Base-by-base conservation (phyloP, 30 jellyfish, hydroid and myxozoan species). In the Catostylus mosaicus region DNA sequence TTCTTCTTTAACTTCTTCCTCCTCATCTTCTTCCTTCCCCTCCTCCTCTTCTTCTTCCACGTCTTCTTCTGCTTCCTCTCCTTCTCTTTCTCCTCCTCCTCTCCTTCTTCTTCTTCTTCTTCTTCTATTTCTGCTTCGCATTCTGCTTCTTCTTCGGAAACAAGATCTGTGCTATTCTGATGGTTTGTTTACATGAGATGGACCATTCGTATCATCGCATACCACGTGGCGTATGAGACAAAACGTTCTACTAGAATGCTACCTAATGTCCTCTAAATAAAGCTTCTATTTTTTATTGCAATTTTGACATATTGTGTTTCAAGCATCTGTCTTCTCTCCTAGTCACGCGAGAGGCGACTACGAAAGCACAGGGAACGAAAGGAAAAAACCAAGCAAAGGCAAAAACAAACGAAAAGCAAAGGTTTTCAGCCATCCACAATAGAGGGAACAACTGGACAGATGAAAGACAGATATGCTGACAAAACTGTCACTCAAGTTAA, bases 381-480 rank as follows among this genome's bases (percentile, higher is more conserved):
- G 26, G 67, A 69, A 38, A 60, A 60, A 33, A 33, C 34, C 31
- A 68, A 70, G 37, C 86, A 82, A 35, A 52, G 31, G n/a, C 70
- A 59, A 33, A 82, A 82, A 48, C 86, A 57, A 37, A 22, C 60
- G 47, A 62, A 74, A 54, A 30, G 63, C 22, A 67, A 27, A 46
- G 78, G 60, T 14, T 51, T 67, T 52, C n/a, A 23, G 54, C 92
- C 85, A 56, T 68, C 92, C 1, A 82, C 92, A 19, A 82, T 82
- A 61, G 75, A 70, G 52, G 92, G 92, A 6, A 11, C 36, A 27
- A 82, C 79, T n/a, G 92, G 92, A 1, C 57, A 70, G 33, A 56
- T 62, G 74, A 82, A 82, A 47, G 92, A 82, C 62, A 36, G 62
- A 40, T 68, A 68, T 70, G 73, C 92, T 11, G 92, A 68, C n/a